Evolutionary conservation across 2,113 vertebrate species (phyloP).

Genomic region (Grantiella picta): DNA sequence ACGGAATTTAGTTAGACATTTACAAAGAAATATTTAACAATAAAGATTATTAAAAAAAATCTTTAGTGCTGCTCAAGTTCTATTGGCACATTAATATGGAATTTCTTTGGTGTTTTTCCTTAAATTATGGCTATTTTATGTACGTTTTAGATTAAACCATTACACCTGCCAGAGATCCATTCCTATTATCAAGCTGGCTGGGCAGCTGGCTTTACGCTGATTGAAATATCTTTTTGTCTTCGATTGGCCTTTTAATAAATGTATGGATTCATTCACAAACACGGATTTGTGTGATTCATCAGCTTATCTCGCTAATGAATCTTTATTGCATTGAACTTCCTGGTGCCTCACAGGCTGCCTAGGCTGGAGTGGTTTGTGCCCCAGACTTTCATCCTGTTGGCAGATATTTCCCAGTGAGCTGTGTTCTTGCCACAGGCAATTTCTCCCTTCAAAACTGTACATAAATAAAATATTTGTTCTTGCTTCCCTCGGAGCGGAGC

Average conservation of each 20-base stretch:
- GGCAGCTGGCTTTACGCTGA: neutral
- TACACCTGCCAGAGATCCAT: neutral
- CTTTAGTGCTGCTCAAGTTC: neutral
- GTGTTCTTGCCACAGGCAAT: conserved; percentile 4
- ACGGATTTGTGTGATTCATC: conserved; percentile 11
- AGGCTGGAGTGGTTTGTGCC: neutral
- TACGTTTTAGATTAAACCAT: neutral
- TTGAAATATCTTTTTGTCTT: neutral
- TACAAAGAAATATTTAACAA: neutral
- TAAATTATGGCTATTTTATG: conserved; percentile 13
- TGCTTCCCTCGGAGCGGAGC: neutral
- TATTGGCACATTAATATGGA: neutral
- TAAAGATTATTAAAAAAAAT: neutral
- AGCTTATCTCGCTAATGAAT: neutral
- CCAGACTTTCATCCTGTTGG: neutral
- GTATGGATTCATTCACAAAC: neutral
- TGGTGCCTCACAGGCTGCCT: neutral
- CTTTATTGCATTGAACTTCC: conserved; percentile 35
- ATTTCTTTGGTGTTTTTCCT: conserved; percentile 2
- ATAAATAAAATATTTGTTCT: conserved; percentile 57
- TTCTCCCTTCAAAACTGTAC: neutral
- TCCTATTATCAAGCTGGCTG: conserved; percentile 34
- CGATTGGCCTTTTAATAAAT: neutral
- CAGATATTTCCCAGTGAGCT: neutral
- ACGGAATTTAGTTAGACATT: neutral